These are phyloP conservation scores for Julus scandinavius DNA, from an alignment of 2,888 invertebrate genomes.

Conservation along the genomic window DNA sequence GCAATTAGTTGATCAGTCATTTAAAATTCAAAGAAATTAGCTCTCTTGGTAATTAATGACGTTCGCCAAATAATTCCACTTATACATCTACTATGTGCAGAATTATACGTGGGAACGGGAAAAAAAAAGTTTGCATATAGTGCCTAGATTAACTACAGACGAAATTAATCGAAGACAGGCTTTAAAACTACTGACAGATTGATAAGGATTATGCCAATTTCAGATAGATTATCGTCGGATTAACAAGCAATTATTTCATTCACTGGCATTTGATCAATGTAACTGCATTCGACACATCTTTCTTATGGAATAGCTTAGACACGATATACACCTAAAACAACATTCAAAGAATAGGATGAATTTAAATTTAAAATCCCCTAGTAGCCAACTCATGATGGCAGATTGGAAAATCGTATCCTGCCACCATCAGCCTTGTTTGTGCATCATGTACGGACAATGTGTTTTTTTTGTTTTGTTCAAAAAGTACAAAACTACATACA, in stretches of 20 bases:
- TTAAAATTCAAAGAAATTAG: conserved; percentile 4
- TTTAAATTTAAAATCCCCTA: background rate
- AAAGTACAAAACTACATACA: background rate
- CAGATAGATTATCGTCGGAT: background rate
- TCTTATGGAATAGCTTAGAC: background rate
- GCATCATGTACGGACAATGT: background rate
- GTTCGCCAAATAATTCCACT: background rate
- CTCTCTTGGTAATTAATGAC: conserved; percentile 11
- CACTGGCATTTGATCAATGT: background rate
- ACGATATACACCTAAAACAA: background rate
- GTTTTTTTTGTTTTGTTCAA: background rate
- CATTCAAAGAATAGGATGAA: background rate
- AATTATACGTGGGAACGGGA: background rate
- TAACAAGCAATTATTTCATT: background rate
- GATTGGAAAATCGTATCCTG: background rate
- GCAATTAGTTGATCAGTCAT: conserved; percentile 20
- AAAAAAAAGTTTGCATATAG: background rate
- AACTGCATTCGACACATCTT: background rate
- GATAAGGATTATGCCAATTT: conserved; percentile 1
- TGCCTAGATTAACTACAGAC: background rate
- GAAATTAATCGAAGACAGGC: background rate
- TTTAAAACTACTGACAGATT: background rate
- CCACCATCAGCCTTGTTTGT: background rate
- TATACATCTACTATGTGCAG: background rate
- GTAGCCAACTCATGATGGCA: background rate